Base-by-base conservation (phyloP, 2,113 vertebrate species). In the Microtus ochrogaster region DNA sequence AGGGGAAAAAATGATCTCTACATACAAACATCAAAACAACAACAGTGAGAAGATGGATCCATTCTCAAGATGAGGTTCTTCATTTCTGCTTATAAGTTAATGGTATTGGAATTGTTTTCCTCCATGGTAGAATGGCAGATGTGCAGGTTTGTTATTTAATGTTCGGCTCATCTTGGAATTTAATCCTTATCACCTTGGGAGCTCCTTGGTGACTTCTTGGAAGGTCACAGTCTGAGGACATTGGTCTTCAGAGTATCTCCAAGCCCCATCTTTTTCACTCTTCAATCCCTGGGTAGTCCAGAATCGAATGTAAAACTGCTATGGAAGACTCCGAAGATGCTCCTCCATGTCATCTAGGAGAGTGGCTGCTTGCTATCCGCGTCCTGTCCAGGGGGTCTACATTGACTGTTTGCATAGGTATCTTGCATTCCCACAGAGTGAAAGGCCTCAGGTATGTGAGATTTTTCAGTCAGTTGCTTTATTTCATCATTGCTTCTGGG, bases 1-100 rank as follows among this genome's bases (percentile, higher is more conserved):
- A 98, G 96, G 98, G 98, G 16, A 95, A 98, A 98, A 98, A 94
- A 98, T 96, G 98, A 98, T 98, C 96, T 96, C 98, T 98, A 99
- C 97, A 98, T 95, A 98, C 97, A 98, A 98, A 98, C 97, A 98
- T 97, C 98, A 97, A 84, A 97, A 98, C 96, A 98, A 98, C 92
- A 98, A 97, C 83, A 98, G 96, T 97, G 88, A 97, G 96, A 97
- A 96, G 93, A 96, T 0, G 97, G n/a, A 97, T 98, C 98, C 98
- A 86, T 98, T 96, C 98, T 97, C 97, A 94, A 96, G 97, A 98
- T 96, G 96, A 93, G 97, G 24, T 92, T 98, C 98, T 98, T 98
- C 98, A 78, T 76, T 98, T 97, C 97, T 98, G 78, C 97, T 98
- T 98, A 88, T 96, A 97, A 95, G 93, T 98, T 97, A 97, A 96